These are phyloP conservation scores for Drosophila setifemur DNA, from an alignment of 1,140 invertebrate species.

Conservation along the genomic window DNA sequence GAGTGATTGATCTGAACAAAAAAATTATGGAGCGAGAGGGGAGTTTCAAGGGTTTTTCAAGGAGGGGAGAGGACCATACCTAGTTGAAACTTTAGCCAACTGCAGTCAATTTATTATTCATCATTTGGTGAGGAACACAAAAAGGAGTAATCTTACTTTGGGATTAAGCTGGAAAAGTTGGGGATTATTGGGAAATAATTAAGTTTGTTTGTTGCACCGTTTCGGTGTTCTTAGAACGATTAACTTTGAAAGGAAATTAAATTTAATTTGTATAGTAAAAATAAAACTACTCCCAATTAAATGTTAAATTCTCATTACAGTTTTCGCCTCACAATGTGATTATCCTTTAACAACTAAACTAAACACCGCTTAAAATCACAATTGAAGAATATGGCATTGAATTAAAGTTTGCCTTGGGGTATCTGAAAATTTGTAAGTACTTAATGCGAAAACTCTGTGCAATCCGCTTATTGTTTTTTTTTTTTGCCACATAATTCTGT, in stretches of 20 bases:
- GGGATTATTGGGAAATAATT: background rate
- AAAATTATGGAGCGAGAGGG: too few species aligned
- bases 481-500: conserved; percentile 42
- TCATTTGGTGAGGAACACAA: background rate
- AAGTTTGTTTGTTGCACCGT: too few species aligned
- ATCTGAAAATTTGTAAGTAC: conserved; percentile 22
- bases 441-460: conserved; percentile 13
- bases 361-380: background rate
- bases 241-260: too few species aligned
- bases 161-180: background rate
- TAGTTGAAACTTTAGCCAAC: background rate
- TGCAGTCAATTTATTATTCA: background rate
- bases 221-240: too few species aligned
- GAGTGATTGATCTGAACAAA: conserved; percentile 46
- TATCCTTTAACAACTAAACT: background rate
- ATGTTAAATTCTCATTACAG: background rate
- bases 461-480: conserved; percentile 44
- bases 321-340: too few species aligned
- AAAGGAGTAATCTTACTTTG: background rate
- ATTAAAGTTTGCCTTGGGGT: conserved; percentile 10
- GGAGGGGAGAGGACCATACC: background rate
- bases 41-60: background rate
- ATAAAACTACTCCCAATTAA: too few species aligned
- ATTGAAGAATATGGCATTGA: conserved; percentile 2
- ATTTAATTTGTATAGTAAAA: too few species aligned